A percentile compares a stretch with the other conserved stretches of the same genome.
Conservation (phyloP, 64 coral and sea anemone genomes). For the Hydrozoanthus tunicans region DNA sequence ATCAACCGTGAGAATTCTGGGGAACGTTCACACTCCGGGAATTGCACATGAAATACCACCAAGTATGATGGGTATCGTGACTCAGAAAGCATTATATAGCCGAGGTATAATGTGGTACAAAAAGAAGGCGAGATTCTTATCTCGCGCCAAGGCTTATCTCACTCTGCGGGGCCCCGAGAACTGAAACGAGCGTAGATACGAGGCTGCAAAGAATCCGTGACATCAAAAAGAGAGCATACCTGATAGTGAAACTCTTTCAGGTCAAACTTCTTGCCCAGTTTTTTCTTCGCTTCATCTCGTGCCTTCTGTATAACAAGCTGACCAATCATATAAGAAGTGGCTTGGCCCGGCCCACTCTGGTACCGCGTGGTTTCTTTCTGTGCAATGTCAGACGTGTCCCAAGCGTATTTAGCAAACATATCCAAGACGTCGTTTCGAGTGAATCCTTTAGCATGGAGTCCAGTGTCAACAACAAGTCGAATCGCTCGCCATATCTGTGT, state of each 20-base stretch:
- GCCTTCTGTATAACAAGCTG: conserved; percentile 68
- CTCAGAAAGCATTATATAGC: too few relatives aligned
- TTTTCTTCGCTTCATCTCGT: conserved; percentile 50
- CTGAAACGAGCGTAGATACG: too few relatives aligned
- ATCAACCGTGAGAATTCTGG: too few relatives aligned
- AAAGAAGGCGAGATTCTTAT: too few relatives aligned
- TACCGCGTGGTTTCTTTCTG: conserved; percentile 88
- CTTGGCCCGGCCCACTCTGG: conserved; percentile 86
- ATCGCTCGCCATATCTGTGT: conserved; percentile 90
- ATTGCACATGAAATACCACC: too few relatives aligned
- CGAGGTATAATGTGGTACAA: too few relatives aligned
- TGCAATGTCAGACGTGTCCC: conserved; percentile 89
- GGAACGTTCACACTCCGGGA: too few relatives aligned
- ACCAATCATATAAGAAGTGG: conserved; percentile 86
- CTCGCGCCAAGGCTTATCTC: too few relatives aligned
- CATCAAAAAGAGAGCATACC: conserved; percentile 6
- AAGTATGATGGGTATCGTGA: too few relatives aligned
- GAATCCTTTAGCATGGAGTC: conserved; percentile 80
- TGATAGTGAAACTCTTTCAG: conserved; percentile 92
- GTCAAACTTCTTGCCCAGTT: conserved; percentile 55
- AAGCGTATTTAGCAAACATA: conserved; percentile 87
- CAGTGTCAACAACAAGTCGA: conserved; percentile 81
- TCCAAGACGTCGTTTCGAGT: conserved; percentile 70
- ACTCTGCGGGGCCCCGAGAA: too few relatives aligned
- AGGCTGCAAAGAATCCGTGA: not conserved